A percentile compares a stretch with the other conserved stretches of the same genome.
These are phyloP conservation scores for Hesperophylax magnus DNA, from an alignment of 1,140 invertebrate species.

Conservation along the genomic window DNA sequence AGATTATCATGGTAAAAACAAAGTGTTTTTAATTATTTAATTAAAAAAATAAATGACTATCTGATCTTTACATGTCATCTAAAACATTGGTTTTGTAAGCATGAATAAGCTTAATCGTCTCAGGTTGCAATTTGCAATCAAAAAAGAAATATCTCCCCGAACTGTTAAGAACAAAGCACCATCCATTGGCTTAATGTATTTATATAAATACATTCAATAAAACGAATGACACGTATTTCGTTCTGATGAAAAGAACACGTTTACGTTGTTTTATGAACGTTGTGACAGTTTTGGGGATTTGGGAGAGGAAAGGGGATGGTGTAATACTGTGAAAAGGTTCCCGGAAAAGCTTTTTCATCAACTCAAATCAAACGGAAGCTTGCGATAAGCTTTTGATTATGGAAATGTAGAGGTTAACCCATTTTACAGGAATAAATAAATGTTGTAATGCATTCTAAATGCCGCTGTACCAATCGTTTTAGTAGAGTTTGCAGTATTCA, in stretches of 20 bases:
- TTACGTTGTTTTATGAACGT: not conserved
- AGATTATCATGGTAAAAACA: no score
- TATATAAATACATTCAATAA: slow-evolving; percentile 10
- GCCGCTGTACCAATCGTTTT: no score
- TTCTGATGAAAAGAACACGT: slow-evolving; percentile 7
- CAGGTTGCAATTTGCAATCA: no score
- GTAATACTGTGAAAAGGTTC: slow-evolving; percentile 13
- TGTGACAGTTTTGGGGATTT: slow-evolving; percentile 11
- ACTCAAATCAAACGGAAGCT: slow-evolving; percentile 25
- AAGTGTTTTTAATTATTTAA: no score
- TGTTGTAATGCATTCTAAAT: no score
- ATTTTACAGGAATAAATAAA: no score
- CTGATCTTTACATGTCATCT: not conserved
- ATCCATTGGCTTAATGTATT: not conserved
- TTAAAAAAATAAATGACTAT: not conserved
- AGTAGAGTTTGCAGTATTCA: no score
- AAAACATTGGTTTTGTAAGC: not conserved
- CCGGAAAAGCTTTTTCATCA: slow-evolving; percentile 29
- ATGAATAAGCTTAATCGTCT: not conserved
- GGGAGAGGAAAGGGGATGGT: no score
- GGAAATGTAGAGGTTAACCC: no score
- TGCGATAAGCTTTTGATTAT: slow-evolving; percentile 18
- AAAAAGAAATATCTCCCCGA: no score
- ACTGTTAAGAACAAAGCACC: not conserved
- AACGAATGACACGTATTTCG: slow-evolving; percentile 19